phyloP scores from a whole-genome alignment of 1,140 invertebrate species.

The Conus ventricosus region DNA sequence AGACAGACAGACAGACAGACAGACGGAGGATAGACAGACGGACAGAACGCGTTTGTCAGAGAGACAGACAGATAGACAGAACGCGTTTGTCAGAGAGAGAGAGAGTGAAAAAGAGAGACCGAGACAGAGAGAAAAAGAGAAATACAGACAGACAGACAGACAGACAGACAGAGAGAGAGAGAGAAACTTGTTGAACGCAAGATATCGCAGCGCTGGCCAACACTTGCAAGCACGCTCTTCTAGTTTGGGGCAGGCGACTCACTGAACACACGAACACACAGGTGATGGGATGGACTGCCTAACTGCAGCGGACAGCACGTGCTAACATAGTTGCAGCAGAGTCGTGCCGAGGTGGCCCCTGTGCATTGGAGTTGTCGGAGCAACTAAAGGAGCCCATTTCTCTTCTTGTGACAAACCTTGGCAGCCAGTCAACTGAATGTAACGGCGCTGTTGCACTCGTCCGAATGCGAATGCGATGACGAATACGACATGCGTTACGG shows the following conservation, averaged over 20 bases:
- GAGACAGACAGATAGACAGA: slow-evolving; percentile 5
- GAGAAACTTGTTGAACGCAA: background rate
- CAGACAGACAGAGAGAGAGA: background rate
- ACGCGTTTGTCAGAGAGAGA: background rate
- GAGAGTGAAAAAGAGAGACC: background rate
- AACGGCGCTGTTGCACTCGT: no score
- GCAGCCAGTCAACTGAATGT: no score
- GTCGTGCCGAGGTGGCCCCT: no score
- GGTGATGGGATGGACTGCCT: background rate
- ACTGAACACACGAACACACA: background rate
- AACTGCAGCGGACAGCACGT: no score
- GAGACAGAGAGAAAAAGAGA: background rate
- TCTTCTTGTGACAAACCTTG: no score
- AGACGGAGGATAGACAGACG: no score
- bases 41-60: background rate
- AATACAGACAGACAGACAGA: background rate
- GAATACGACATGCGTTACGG: no score
- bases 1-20: background rate
- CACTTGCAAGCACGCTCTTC: background rate
- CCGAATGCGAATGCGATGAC: no score
- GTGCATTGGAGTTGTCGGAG: no score
- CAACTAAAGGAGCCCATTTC: no score
- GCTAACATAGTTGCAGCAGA: no score
- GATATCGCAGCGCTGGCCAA: background rate
- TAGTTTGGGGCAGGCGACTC: background rate